Conservation (phyloP, 2,797 vertebrate species). For the Hyperoplus lanceolatus region DNA sequence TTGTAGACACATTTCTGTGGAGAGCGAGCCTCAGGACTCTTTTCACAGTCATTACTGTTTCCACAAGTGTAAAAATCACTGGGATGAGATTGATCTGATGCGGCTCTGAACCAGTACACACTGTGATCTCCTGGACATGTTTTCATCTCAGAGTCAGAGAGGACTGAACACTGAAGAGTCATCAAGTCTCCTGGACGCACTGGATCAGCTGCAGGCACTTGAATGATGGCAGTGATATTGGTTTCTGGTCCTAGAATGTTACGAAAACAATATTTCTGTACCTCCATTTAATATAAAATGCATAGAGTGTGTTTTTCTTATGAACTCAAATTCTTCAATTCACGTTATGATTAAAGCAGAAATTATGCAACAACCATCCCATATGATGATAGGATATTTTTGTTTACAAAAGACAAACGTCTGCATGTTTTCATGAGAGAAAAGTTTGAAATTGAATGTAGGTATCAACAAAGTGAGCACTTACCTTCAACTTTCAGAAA, state of each 20-base stretch:
- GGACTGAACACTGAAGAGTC: constrained; percentile 32
- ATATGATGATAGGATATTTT: too few relatives aligned
- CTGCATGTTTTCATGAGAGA: not conserved
- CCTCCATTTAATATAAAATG: not conserved
- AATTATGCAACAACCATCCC: too few relatives aligned
- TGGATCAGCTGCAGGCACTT: not conserved
- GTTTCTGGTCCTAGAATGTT: constrained; percentile 17
- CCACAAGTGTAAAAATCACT: constrained; percentile 22
- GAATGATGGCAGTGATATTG: not conserved
- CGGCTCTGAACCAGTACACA: constrained; percentile 53
- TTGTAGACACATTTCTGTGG: constrained; percentile 1
- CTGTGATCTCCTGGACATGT: constrained; percentile 21
- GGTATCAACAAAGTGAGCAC: not conserved
- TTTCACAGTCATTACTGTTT: constrained; percentile 29
- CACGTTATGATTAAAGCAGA: not conserved
- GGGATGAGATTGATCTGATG: constrained; percentile 13
- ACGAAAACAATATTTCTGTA: not conserved
- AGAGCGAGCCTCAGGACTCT: not conserved
- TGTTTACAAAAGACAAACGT: not conserved
- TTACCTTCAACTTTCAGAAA: constrained; percentile 60
- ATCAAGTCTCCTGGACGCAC: constrained; percentile 18
- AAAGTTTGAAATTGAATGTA: not conserved
- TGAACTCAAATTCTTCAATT: too few relatives aligned
- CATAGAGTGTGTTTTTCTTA: too few relatives aligned
- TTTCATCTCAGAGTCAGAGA: not conserved